These are phyloP conservation scores for Temnothorax nylanderi DNA, from an alignment of 1,140 invertebrate species.

Conservation along the genomic window DNA sequence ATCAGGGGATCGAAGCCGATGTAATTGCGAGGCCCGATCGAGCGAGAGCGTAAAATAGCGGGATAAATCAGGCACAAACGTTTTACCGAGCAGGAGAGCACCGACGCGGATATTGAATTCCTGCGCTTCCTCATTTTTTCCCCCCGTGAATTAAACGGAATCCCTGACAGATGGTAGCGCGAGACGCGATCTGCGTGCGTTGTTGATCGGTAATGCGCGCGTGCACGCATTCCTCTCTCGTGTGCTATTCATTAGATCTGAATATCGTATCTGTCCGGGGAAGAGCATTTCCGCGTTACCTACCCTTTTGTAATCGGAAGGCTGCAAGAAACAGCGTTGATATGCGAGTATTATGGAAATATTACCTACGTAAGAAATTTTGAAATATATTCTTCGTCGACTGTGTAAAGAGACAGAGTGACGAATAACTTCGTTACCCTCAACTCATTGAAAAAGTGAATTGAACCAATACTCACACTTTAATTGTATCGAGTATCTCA, in stretches of 20 bases:
- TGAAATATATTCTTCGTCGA: neutral
- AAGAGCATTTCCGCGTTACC: slow-evolving; percentile 2
- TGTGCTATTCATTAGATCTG: slow-evolving; percentile 21
- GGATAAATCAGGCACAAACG: slow-evolving; percentile 34
- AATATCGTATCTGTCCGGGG: neutral
- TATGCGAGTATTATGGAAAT: neutral
- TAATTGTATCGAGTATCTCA: neutral
- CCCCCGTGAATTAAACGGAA: slow-evolving; percentile 23
- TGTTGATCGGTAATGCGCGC: neutral
- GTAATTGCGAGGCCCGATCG: slow-evolving; percentile 44
- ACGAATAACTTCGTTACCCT: neutral
- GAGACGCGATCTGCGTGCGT: slow-evolving; percentile 23
- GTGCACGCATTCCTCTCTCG: slow-evolving; percentile 26
- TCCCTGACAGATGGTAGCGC: slow-evolving; percentile 40
- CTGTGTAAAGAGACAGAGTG: neutral
- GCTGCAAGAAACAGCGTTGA: neutral
- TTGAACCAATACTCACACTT: neutral
- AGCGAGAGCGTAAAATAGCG: slow-evolving; percentile 37
- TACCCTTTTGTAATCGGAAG: slow-evolving; percentile 15
- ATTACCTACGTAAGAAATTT: neutral
- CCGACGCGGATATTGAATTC: slow-evolving; percentile 44
- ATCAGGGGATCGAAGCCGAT: slow-evolving; percentile 39
- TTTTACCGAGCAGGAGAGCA: slow-evolving; percentile 20
- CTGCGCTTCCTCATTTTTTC: neutral
- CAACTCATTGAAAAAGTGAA: neutral